Conservation (phyloP, 1,140 invertebrate species). For the Drosophila tani region DNA sequence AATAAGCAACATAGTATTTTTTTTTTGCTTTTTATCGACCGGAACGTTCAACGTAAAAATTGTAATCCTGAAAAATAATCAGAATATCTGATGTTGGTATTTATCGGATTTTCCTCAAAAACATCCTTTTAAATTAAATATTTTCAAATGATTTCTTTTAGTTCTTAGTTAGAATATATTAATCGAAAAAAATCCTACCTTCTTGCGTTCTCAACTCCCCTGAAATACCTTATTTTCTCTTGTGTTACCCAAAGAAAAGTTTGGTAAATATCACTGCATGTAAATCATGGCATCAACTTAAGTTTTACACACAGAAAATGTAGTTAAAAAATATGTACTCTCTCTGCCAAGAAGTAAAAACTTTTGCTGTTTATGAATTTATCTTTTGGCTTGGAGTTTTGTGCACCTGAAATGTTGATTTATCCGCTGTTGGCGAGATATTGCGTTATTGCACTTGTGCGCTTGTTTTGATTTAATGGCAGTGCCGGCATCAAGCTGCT, state of each 20-base stretch:
- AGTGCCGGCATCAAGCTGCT: conserved; percentile 24
- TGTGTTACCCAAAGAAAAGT: not conserved
- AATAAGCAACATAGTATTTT: too few relatives aligned
- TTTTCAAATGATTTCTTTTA: too few relatives aligned
- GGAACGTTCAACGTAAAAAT: not conserved
- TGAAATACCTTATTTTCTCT: not conserved
- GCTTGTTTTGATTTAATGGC: conserved; percentile 68
- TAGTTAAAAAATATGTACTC: conserved; percentile 23
- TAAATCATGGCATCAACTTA: conserved; percentile 14
- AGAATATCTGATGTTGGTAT: too few relatives aligned
- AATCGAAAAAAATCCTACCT: not conserved
- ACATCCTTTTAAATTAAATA: too few relatives aligned
- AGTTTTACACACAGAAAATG: conserved; percentile 9
- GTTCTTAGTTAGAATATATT: not conserved
- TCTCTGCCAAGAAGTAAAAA: conserved; percentile 7
- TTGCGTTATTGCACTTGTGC: conserved; percentile 20
- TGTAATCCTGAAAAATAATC: too few relatives aligned
- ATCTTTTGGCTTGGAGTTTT: conserved; percentile 22
- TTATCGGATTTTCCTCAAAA: too few relatives aligned
- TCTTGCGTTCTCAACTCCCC: too few relatives aligned
- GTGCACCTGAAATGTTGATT: conserved; percentile 18
- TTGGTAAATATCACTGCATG: conserved; percentile 14
- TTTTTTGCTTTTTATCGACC: not conserved
- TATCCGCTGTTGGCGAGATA: conserved; percentile 18
- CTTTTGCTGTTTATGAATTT: conserved; percentile 32